A percentile compares a stretch with the other conserved stretches of the same genome.
Conservation (phyloP, 2,888 invertebrate species). For the Hirtodrosophila trivittata region DNA sequence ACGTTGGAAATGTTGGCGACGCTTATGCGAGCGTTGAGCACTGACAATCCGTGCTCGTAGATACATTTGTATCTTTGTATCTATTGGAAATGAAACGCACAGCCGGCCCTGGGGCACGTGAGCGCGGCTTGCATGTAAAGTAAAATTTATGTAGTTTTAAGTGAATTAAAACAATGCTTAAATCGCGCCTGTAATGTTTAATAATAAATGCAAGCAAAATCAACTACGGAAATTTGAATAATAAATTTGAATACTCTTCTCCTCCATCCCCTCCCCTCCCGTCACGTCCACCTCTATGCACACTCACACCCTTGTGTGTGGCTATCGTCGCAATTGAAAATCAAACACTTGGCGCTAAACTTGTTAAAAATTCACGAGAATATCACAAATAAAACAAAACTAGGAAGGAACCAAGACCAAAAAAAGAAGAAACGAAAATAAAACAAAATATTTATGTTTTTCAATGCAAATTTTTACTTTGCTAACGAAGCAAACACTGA, state of each 20-base stretch:
- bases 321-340: slow-evolving; percentile 33
- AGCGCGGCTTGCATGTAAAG: slow-evolving; percentile 72
- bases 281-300: neutral
- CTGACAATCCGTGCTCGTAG: slow-evolving; percentile 26
- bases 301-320: slow-evolving; percentile 1
- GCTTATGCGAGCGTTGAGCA: slow-evolving; percentile 13
- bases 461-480: slow-evolving; percentile 61
- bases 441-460: slow-evolving; percentile 66
- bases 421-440: slow-evolving; percentile 23
- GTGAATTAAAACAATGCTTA: slow-evolving; percentile 74
- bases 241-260: slow-evolving; percentile 58
- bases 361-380: slow-evolving; percentile 62
- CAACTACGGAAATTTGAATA: slow-evolving; percentile 68
- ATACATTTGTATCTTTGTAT: slow-evolving; percentile 57
- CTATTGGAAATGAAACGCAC: slow-evolving; percentile 48
- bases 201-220: slow-evolving; percentile 67
- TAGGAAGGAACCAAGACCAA: slow-evolving; percentile 7
- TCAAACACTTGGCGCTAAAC: slow-evolving; percentile 61
- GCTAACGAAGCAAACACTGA: slow-evolving; percentile 70
- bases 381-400: slow-evolving; percentile 22
- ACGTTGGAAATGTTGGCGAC: slow-evolving; percentile 32
- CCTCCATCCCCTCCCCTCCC: neutral
- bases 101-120: slow-evolving; percentile 64
- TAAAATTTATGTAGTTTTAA: slow-evolving; percentile 77
- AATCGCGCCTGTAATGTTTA: slow-evolving; percentile 51